Conservation (phyloP, 2,888 invertebrate genomes). For the Erynnis tages region DNA sequence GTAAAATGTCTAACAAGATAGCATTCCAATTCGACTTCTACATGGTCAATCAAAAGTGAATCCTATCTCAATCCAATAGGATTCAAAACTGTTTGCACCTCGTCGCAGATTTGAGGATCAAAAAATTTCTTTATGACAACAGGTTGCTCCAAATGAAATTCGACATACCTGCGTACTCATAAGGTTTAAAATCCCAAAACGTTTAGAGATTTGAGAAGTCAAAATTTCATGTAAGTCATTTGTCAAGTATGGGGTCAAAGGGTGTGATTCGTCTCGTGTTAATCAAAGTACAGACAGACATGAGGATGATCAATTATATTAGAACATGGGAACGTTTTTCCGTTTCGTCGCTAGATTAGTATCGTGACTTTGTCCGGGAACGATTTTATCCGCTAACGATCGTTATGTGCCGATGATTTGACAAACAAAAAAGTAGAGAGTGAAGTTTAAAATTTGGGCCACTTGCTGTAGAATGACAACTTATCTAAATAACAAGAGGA, state of each 20-base stretch:
- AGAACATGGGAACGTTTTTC: conserved; percentile 24
- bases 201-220: conserved; percentile 20
- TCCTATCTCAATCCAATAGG: background rate
- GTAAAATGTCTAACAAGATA: conserved; percentile 23
- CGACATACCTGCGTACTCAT: background rate
- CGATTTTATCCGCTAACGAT: background rate
- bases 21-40: conserved; percentile 4
- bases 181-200: background rate
- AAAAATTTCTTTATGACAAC: conserved; percentile 20
- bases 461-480: too few species aligned
- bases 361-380: conserved; percentile 7
- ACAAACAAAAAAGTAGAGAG: too few species aligned
- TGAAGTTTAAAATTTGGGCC: too few species aligned
- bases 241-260: conserved; percentile 65
- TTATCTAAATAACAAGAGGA: too few species aligned
- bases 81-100: background rate
- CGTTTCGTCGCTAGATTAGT: conserved; percentile 8
- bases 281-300: conserved; percentile 60
- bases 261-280: conserved; percentile 61
- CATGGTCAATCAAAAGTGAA: conserved; percentile 10
- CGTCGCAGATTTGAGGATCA: background rate
- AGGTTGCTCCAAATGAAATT: background rate
- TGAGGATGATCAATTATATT: conserved; percentile 58
- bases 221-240: conserved; percentile 56
- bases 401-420: background rate